Percentiles rank a stretch among this genome's conserved stretches.
These are phyloP conservation scores for Epinotia ramella DNA, from an alignment of 2,888 invertebrate genomes.

Conservation along the genomic window DNA sequence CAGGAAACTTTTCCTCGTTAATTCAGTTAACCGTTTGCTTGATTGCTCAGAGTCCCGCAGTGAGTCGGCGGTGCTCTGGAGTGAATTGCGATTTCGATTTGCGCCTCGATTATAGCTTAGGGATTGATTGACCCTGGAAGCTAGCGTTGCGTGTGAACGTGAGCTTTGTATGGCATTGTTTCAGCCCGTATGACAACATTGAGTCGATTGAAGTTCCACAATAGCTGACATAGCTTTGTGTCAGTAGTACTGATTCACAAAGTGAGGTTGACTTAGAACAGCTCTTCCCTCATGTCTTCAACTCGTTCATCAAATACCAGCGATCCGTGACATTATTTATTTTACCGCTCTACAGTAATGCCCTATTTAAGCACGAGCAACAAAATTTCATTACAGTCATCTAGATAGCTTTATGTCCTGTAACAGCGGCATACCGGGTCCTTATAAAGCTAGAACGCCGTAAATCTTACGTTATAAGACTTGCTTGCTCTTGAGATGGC, in stretches of 20 bases:
- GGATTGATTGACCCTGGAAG: constrained; percentile 10
- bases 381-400: constrained; percentile 20
- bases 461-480: constrained; percentile 33
- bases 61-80: constrained; percentile 38
- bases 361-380: neutral
- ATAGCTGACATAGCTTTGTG: no score
- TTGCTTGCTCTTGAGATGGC: constrained; percentile 21
- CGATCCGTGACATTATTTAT: neutral
- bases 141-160: neutral
- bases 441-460: constrained; percentile 22
- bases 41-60: constrained; percentile 31
- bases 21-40: constrained; percentile 37
- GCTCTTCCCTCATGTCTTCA: no score
- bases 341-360: neutral
- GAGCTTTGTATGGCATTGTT: constrained; percentile 41
- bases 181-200: constrained; percentile 16
- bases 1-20: constrained; percentile 42
- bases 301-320: no score
- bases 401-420: constrained; percentile 27
- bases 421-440: constrained; percentile 24
- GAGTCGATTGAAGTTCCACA: no score
- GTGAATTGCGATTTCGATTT: constrained; percentile 12
- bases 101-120: constrained; percentile 30
- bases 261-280: no score
- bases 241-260: no score